phyloP scores from a whole-genome alignment of 2,797 vertebrate genomes.

The Oreonectes daqikongensis region DNA sequence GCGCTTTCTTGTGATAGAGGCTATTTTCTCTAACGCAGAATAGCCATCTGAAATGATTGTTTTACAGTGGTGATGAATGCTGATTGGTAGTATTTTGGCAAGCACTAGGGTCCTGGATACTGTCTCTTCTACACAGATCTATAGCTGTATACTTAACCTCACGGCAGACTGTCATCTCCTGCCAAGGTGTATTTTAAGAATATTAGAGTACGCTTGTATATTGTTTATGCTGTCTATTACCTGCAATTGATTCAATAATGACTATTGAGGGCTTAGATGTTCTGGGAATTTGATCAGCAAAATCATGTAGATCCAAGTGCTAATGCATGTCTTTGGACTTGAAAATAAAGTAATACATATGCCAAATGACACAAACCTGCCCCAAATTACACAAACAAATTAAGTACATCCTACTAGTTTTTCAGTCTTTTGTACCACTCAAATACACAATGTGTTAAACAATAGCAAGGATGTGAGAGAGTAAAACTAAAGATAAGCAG shows the following conservation, averaged over 20 bases:
- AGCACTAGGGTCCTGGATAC: conserved; percentile 49
- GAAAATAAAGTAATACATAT: too few species aligned
- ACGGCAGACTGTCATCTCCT: conserved; percentile 52
- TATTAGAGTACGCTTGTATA: conserved; percentile 12
- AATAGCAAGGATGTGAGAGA: too few species aligned
- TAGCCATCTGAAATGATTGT: conserved; percentile 31
- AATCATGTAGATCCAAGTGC: conserved; percentile 4
- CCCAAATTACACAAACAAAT: too few species aligned
- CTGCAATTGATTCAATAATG: conserved; percentile 1
- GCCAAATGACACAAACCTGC: too few species aligned
- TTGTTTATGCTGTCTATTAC: conserved; percentile 2
- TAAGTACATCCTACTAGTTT: too few species aligned
- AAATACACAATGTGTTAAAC: too few species aligned
- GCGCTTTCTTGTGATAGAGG: conserved; percentile 29
- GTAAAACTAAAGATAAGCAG: too few species aligned
- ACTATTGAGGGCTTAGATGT: conserved; percentile 10
- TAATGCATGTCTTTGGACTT: not conserved
- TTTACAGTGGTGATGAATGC: conserved; percentile 21
- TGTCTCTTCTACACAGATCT: conserved; percentile 67
- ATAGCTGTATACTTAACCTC: conserved; percentile 72
- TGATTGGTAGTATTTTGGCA: conserved; percentile 33
- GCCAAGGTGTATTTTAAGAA: conserved; percentile 59
- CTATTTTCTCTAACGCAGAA: conserved; percentile 40
- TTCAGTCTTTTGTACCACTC: too few species aligned
- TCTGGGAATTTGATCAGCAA: conserved; percentile 13